phyloP scores from a whole-genome alignment of 2,113 vertebrate genomes.

The Oryzias melastigma region DNA sequence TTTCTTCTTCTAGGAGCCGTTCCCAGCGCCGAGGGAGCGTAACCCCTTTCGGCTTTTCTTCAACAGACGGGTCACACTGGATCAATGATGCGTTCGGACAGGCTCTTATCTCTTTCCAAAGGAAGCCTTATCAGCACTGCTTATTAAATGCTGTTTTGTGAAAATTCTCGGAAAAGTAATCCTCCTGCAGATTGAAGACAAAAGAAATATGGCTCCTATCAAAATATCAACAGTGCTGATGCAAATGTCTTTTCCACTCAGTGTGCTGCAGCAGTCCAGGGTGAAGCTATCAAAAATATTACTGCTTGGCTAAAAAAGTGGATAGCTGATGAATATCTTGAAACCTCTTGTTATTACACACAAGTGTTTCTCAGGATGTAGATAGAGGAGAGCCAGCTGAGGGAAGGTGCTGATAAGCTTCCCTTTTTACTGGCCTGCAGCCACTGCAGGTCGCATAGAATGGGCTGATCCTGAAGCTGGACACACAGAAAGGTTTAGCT shows the following conservation, averaged over 20 bases:
- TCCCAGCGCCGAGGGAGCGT: slow-evolving; percentile 57
- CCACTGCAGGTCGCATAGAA: slow-evolving; percentile 11
- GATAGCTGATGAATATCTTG: slow-evolving; percentile 37
- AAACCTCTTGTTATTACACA: slow-evolving; percentile 31
- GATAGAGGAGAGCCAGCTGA: slow-evolving; percentile 18
- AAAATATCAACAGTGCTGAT: slow-evolving; percentile 56
- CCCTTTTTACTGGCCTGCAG: slow-evolving; percentile 18
- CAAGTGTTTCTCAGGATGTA: slow-evolving; percentile 11
- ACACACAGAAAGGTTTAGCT: neutral
- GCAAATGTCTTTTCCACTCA: slow-evolving; percentile 61
- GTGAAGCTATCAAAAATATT: neutral
- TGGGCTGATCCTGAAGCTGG: slow-evolving; percentile 1
- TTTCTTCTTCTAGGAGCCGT: slow-evolving; percentile 24
- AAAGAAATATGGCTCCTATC: slow-evolving; percentile 57
- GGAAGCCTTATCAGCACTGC: slow-evolving; percentile 61
- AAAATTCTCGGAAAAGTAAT: slow-evolving; percentile 69
- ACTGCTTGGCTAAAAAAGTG: slow-evolving; percentile 13
- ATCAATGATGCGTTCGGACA: slow-evolving; percentile 70
- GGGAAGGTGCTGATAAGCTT: slow-evolving; percentile 46
- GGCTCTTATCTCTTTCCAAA: slow-evolving; percentile 67
- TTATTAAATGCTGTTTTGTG: slow-evolving; percentile 68
- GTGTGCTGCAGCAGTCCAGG: slow-evolving; percentile 30
- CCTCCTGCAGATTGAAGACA: slow-evolving; percentile 57
- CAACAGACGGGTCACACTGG: slow-evolving; percentile 65
- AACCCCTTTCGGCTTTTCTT: slow-evolving; percentile 61